Base-by-base conservation (phyloP, 2,888 invertebrate genomes). In the Proisotoma minuta region DNA sequence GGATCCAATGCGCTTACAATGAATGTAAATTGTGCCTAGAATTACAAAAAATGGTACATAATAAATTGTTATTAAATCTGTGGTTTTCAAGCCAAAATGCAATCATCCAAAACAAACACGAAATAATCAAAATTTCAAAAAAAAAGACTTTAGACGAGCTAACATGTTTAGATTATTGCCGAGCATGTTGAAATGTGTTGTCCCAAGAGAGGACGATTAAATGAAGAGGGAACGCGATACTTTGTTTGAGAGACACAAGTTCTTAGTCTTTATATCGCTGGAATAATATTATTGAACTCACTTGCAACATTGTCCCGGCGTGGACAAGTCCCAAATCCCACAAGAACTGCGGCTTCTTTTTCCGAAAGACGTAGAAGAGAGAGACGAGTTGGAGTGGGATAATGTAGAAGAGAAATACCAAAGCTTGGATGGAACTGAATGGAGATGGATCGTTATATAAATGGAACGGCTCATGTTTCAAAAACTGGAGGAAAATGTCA, bases 341-440 rank as follows among this genome's bases (percentile, higher is more conserved):
- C 24, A 72, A 57, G 52, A 52, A 73, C 3, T 39, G 28, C n/a
- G 71, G 70, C 40, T 68, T 69, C 24, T 20, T 27, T n/a, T 15
- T 53, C 5, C 52, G 52, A 5, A 67, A 24, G 5, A 65, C 48
- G 52, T 60, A 66, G 18, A 56, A 26, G 2, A 66, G 40, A 3
- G 63, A 64, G 22, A 71, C 20, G 3, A 48, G 18, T 51, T 70
- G 69, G 22, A 69, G 24, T 27, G 73, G 73, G 12, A 69, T 50
- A n/a, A 68, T 27, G 53, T 73, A 73, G 40, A 73, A 66, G 23
- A 73, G 40, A 43, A 66, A 68, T 1, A 70, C 52, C 20, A 70
- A 26, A 3, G 56, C 57, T 54, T 73, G 73, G 26, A 71, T 69
- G 43, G 48, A 49, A 8, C 66, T 47, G 52, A 68, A 73, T 8